Evolutionary conservation across 1,140 invertebrate species (phyloP).

Genomic region (Pentalonia nigronervosa): DNA sequence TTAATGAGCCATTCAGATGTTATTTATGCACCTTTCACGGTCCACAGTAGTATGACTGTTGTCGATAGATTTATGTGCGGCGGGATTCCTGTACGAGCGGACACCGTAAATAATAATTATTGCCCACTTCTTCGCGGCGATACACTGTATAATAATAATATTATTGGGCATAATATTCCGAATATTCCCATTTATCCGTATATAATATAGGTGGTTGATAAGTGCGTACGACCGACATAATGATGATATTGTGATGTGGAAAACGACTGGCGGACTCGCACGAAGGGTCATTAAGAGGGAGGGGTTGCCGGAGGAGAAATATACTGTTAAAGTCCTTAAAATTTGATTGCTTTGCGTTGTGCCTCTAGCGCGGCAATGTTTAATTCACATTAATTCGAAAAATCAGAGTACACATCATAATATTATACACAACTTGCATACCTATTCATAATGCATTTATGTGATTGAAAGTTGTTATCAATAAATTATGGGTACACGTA

Average conservation of each 20-base stretch:
- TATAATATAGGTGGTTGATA: not conserved
- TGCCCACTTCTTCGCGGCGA: not conserved
- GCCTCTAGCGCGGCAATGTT: not conserved
- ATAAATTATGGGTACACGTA: not conserved
- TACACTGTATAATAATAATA: not conserved
- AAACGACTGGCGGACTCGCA: no score
- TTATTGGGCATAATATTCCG: not conserved
- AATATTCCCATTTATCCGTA: not conserved
- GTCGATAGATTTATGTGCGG: not conserved
- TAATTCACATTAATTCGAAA: not conserved
- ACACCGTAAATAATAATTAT: slow-evolving; percentile 12
- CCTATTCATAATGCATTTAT: no score
- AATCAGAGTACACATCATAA: no score
- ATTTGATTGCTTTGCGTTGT: not conserved
- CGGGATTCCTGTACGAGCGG: not conserved
- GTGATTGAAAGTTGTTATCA: not conserved
- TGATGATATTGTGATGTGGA: no score
- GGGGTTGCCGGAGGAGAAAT: no score
- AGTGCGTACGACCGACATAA: no score
- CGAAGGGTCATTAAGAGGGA: no score
- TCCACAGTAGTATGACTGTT: not conserved
- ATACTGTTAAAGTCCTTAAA: not conserved
- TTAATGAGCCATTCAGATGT: not conserved
- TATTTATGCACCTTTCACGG: not conserved
- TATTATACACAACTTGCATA: no score